Evolutionary conservation across 2,797 vertebrate species (phyloP).

Genomic region (Cossypha polioptera): DNA sequence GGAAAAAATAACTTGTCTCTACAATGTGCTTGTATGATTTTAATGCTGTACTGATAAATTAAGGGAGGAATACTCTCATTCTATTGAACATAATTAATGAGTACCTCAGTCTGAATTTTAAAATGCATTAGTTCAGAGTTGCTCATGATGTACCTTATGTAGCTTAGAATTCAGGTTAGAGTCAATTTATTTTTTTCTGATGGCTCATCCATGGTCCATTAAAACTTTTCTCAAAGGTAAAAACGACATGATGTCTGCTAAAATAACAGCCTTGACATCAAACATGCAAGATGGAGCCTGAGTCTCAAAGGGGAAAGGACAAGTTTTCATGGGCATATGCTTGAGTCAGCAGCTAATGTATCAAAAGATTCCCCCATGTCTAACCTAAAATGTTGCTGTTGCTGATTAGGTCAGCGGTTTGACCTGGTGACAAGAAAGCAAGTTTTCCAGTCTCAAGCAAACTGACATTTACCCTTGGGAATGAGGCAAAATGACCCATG

Average conservation of each 20-base stretch:
- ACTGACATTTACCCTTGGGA: constrained; percentile 30
- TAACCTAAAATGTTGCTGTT: not conserved
- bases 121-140: not conserved
- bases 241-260: not conserved
- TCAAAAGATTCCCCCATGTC: not conserved
- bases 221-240: not conserved
- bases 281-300: not conserved
- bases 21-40: not conserved
- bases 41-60: not conserved
- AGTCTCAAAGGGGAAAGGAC: not conserved
- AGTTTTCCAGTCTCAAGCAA: constrained; percentile 16
- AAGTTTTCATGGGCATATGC: not conserved
- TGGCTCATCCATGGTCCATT: not conserved
- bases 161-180: not conserved
- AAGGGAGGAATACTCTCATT: not conserved
- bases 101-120: not conserved
- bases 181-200: not conserved
- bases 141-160: not conserved
- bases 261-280: not conserved
- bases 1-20: not conserved
- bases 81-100: not conserved
- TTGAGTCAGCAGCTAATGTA: constrained; percentile 16
- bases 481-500: constrained; percentile 41
- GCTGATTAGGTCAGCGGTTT: not conserved
- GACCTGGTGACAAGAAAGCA: constrained; percentile 7